These are phyloP conservation scores for Smithornis capensis DNA, from an alignment of 2,113 vertebrate species.

Conservation along the genomic window DNA sequence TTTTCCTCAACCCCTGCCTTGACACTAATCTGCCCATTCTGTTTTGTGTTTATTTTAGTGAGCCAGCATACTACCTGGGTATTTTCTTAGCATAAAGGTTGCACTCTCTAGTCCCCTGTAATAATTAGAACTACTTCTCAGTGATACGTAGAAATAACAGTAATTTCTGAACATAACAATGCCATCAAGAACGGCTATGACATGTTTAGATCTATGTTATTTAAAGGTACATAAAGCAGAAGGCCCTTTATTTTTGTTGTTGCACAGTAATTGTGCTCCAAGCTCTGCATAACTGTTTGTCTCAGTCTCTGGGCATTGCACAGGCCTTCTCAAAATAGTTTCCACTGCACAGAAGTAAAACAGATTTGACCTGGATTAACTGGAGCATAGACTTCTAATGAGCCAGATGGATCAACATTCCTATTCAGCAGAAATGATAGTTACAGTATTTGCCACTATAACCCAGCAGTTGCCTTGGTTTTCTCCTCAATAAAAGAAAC, in stretches of 20 bases:
- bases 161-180: neutral
- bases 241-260: neutral
- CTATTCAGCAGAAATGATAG: neutral
- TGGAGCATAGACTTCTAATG: neutral
- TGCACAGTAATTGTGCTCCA: neutral
- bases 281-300: neutral
- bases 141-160: neutral
- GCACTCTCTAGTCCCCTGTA: neutral
- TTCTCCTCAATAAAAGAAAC: neutral
- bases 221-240: neutral
- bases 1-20: neutral
- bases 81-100: neutral
- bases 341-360: neutral
- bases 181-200: neutral
- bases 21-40: neutral
- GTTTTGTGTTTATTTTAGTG: neutral
- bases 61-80: neutral
- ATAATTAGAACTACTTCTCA: neutral
- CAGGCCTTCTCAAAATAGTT: conserved; percentile 20
- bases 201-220: neutral
- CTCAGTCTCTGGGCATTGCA: neutral
- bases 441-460: neutral
- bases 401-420: conserved; percentile 30
- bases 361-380: conserved; percentile 45
- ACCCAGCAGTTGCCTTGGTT: neutral